These are phyloP conservation scores for Parotocinclus haroldoi DNA, from an alignment of 2,797 vertebrate species.

Conservation along the genomic window DNA sequence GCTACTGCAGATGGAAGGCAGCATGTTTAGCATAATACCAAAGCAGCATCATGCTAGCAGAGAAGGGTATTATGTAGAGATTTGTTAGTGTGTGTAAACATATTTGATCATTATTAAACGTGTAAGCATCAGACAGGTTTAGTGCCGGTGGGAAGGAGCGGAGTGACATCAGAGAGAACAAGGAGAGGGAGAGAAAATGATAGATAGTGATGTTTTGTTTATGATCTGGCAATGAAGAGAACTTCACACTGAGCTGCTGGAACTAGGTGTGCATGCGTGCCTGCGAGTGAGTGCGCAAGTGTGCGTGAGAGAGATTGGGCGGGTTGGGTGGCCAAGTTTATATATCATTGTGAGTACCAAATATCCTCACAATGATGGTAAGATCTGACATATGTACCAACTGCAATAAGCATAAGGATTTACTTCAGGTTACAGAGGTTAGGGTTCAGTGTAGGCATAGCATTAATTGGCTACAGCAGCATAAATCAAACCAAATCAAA, in stretches of 20 bases:
- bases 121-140: slow-evolving; percentile 53
- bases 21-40: slow-evolving; percentile 53
- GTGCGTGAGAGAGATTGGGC: neutral
- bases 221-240: slow-evolving; percentile 37
- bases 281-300: neutral
- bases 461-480: too few species aligned
- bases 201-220: slow-evolving; percentile 44
- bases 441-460: too few species aligned
- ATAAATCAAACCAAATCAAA: too few species aligned
- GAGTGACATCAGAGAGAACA: slow-evolving; percentile 24
- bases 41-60: slow-evolving; percentile 19
- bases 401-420: too few species aligned
- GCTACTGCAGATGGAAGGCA: slow-evolving; percentile 41
- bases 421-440: too few species aligned
- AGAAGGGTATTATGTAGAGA: slow-evolving; percentile 49
- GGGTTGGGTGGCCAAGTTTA: too few species aligned
- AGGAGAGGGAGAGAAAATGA: slow-evolving; percentile 26
- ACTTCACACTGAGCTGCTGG: slow-evolving; percentile 26
- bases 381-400: too few species aligned
- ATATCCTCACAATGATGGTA: too few species aligned
- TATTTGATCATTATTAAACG: slow-evolving; percentile 58
- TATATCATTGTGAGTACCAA: too few species aligned
- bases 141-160: slow-evolving; percentile 44
- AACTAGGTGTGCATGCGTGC: neutral
- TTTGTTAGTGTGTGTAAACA: slow-evolving; percentile 51